Evolutionary conservation across 1,140 invertebrate genomes (phyloP).

Genomic region (Cherax quadricarinatus): DNA sequence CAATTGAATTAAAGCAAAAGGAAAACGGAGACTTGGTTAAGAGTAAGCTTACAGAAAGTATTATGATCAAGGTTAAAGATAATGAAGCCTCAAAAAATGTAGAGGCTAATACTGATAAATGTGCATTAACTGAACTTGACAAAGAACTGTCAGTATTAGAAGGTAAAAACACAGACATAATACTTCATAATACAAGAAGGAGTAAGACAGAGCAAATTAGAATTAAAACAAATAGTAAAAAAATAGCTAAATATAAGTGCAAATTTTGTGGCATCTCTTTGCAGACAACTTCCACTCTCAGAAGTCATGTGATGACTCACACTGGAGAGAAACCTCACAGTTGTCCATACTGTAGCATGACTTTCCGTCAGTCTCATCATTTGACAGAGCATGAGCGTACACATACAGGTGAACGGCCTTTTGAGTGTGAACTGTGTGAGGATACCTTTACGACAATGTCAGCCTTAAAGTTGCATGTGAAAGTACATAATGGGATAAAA

Average conservation of each 20-base stretch:
- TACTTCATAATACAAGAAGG: neutral
- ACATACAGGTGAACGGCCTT: slow-evolving; percentile 48
- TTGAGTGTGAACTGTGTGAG: slow-evolving; percentile 37
- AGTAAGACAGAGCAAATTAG: neutral
- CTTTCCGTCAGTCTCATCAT: slow-evolving; percentile 13
- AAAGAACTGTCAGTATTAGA: neutral
- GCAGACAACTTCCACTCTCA: slow-evolving; percentile 9
- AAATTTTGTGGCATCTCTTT: slow-evolving; percentile 2
- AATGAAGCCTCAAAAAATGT: neutral
- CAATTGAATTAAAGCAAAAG: neutral
- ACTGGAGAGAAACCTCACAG: neutral
- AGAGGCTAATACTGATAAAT: neutral
- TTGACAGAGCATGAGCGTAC: slow-evolving; percentile 35
- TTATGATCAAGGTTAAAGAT: neutral
- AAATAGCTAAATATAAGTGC: neutral
- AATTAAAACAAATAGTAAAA: neutral
- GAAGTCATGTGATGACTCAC: neutral
- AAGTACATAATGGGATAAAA: slow-evolving; percentile 28
- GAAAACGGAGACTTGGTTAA: neutral
- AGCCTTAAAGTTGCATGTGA: slow-evolving; percentile 41
- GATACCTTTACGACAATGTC: slow-evolving; percentile 34
- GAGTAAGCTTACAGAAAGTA: neutral
- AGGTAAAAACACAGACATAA: neutral
- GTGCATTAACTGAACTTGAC: neutral
- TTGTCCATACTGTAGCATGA: slow-evolving; percentile 6